Evolutionary conservation across 2,797 vertebrate genomes (phyloP).

Genomic region (Scleropages formosus): DNA sequence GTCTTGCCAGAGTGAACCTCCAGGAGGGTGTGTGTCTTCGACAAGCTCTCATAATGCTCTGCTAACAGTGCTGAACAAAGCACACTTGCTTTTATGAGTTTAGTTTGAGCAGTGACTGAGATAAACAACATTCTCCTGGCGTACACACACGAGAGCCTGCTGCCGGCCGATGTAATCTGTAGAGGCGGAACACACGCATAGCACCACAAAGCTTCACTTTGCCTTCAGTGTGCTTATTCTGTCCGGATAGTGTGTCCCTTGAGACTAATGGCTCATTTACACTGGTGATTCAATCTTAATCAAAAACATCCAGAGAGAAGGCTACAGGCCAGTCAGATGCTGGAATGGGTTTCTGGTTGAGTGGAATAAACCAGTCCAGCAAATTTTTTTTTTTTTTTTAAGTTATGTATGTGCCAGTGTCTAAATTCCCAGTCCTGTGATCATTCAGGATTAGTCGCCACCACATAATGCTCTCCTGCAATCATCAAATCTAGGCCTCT

Average conservation of each 20-base stretch:
- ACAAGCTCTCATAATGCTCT: neutral
- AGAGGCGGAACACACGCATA: neutral
- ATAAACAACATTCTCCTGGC: constrained; percentile 10
- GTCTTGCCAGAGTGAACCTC: neutral
- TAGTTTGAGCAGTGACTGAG: neutral
- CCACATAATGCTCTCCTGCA: neutral
- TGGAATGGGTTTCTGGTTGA: constrained; percentile 47
- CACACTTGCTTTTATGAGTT: neutral
- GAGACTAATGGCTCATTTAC: constrained; percentile 19
- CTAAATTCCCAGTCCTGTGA: neutral
- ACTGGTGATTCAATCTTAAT: constrained; percentile 60
- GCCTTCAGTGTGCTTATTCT: constrained; percentile 13
- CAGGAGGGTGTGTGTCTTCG: neutral
- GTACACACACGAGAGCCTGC: neutral
- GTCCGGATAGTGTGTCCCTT: constrained; percentile 14
- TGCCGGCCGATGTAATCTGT: neutral
- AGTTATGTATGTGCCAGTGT: neutral
- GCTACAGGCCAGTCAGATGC: constrained; percentile 39
- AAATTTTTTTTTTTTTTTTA: too few species aligned
- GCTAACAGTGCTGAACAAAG: neutral
- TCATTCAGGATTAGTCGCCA: neutral
- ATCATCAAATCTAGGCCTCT: too few species aligned
- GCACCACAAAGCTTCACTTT: neutral
- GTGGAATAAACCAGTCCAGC: constrained; percentile 30
- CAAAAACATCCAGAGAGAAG: constrained; percentile 47